Base-by-base conservation (phyloP, 2,113 vertebrate genomes). In the Oryzias melastigma region DNA sequence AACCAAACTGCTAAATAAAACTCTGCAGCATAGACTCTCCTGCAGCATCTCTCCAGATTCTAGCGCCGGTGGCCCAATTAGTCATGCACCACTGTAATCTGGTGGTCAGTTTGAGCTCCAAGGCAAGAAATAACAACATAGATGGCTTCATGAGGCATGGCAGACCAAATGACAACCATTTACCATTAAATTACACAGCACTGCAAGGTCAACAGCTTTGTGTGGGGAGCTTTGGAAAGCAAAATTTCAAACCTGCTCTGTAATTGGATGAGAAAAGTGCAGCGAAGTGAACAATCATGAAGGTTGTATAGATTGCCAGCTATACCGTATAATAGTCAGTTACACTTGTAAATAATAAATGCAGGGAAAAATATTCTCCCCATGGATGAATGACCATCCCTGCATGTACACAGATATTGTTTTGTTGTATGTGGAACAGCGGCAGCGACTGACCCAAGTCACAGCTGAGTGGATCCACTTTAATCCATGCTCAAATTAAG, bases 101-200 rank as follows among this genome's bases (percentile, higher is more conserved):
- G 74, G 77, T 82, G 75, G 90, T 89, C 85, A 87, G 75, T 58
- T 65, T 68, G 76, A 73, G 80, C 86, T 85, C 52, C 46, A 69
- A 87, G 79, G 77, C 74, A 68, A 75, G 72, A 77, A 75, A 87
- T 82, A 88, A 86, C 73, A 85, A 75, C 68, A 81, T 64, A 75
- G 84, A 83, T 69, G 78, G 79, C 75, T 90, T 85, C 76, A 88
- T 89, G 88, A 89, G 84, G 81, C 87, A 80, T 82, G 74, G 75
- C 82, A 74, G 77, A 70, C 77, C 70, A 88, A 89, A 90, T 85
- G 84, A 86, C 81, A 85, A 63, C 73, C 68, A 88, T 88, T 88
- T 84, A 71, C 75, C 78, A 59, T 75, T 68, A 85, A 86, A 90
- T 87, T 82, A 78, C 81, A 75, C 77, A 53, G 71, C 82, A 73